phyloP scores from a whole-genome alignment of 1,140 invertebrate genomes.

The Portunus trituberculatus region DNA sequence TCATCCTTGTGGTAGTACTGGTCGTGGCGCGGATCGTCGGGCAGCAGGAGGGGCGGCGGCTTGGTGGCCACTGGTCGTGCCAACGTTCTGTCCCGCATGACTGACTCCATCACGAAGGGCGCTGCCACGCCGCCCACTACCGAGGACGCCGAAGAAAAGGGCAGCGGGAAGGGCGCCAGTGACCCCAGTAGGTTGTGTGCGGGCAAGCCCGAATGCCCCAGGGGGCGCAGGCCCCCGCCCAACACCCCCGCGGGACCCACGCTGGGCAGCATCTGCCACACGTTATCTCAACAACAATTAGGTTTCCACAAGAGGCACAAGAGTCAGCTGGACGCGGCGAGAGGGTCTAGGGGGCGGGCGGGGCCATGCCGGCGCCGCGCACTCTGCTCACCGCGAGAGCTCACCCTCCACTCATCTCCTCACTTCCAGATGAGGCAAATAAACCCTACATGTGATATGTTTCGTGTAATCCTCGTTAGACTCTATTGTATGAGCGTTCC shows the following conservation, averaged over 20 bases:
- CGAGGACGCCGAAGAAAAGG: constrained; percentile 47
- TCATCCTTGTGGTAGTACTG: constrained; percentile 73
- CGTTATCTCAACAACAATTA: constrained; percentile 56
- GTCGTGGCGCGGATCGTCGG: constrained; percentile 52
- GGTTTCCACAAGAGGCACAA: constrained; percentile 42
- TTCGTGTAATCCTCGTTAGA: constrained; percentile 70
- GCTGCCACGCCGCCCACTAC: constrained; percentile 50
- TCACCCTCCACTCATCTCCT: constrained; percentile 70
- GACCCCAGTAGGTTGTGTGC: constrained; percentile 69
- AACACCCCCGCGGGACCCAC: constrained; percentile 63
- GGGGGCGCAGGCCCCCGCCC: constrained; percentile 65
- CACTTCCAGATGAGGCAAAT: constrained; percentile 72
- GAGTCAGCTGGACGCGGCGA: neutral
- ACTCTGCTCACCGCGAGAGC: constrained; percentile 45
- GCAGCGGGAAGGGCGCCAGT: constrained; percentile 62
- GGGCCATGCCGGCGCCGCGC: neutral
- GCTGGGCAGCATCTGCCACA: constrained; percentile 68
- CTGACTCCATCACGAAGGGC: constrained; percentile 71
- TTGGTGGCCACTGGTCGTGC: constrained; percentile 72
- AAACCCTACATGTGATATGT: constrained; percentile 71
- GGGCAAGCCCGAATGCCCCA: constrained; percentile 63
- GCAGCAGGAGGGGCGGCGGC: constrained; percentile 55
- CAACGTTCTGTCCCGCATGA: constrained; percentile 65
- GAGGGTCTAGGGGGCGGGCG: neutral
- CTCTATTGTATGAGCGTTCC: constrained; percentile 66